Evolutionary conservation across 1,140 invertebrate genomes (phyloP), one percentile per base, ranked within the genome.

Genomic region (Dryas iulia): DNA sequence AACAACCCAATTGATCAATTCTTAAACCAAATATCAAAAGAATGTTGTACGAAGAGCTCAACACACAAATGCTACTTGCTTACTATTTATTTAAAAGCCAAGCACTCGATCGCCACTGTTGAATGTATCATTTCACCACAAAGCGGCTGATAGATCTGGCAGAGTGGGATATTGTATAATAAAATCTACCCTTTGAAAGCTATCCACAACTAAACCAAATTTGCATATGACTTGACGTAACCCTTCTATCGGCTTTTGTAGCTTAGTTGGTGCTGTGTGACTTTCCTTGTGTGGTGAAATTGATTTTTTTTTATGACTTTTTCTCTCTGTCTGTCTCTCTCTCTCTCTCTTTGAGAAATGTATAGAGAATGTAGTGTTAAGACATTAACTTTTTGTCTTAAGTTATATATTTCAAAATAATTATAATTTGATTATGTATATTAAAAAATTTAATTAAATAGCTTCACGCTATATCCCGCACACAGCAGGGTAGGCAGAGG

Each of bases 191-290:
- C 56, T 66, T 66, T 59, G 64, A 66, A 66, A 59, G 64, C 64
- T 66, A 65, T 33, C 62, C 53, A 30, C 62, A 65, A 35, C 53
- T 54, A 66, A 66, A 66, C 64, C 25, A 66, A 66, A 66, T 66
- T 66, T 66, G 64, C 64, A 66, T 66, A 59, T 66, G 57, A 59
- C 64, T 66, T 59, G 64, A 59, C 64, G 54, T 66, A 66, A 59
- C 33, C 64, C 64, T 59, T 59, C 35, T 59, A 59, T 52, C 64
- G 33, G 53, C 18, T 65, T 60, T 24, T 35, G 21, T 21, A 47
- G 31, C 21, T 10, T 39, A 60, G 59, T 60, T 12, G 8, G 8
- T 47, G 39, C 21, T 8, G 3, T 47, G 39, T 47, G 39, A 47
- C 39, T 47, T 47, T 21, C 14, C 18, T 8, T 47, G 10, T 47